Conservation (phyloP, 2,888 invertebrate genomes). For the Ceramica pisi region DNA sequence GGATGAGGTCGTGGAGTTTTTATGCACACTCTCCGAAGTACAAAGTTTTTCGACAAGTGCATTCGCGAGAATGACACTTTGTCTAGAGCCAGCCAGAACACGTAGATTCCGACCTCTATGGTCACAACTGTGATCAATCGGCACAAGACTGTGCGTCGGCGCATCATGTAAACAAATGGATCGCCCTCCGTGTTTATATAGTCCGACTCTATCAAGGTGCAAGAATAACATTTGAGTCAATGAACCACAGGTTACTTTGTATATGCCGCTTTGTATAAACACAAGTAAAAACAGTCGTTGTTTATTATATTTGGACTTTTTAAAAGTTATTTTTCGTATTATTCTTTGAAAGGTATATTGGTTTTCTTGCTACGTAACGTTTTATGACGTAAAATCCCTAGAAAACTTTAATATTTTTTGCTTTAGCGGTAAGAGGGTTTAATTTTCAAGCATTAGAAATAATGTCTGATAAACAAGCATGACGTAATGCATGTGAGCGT, state of each 20-base stretch:
- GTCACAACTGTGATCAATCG: constrained; percentile 68
- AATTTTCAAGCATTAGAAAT: background rate
- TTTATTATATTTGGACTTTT: constrained; percentile 70
- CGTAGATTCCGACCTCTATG: background rate
- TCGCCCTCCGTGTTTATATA: constrained; percentile 71
- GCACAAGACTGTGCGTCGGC: constrained; percentile 64
- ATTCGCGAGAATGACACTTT: too few relatives aligned
- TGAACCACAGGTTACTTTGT: constrained; percentile 86
- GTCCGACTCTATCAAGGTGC: constrained; percentile 81
- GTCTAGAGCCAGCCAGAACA: too few relatives aligned
- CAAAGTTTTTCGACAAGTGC: too few relatives aligned
- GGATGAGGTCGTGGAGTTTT: too few relatives aligned
- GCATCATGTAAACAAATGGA: constrained; percentile 70
- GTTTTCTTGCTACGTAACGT: constrained; percentile 20
- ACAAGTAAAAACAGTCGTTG: constrained; percentile 62
- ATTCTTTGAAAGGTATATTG: constrained; percentile 42
- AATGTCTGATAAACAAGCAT: background rate
- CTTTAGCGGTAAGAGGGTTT: background rate
- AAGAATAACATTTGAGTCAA: constrained; percentile 85
- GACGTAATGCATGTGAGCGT: background rate
- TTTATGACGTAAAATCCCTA: background rate
- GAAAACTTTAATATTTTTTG: background rate
- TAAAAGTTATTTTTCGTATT: constrained; percentile 57
- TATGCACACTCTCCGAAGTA: too few relatives aligned
- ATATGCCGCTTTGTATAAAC: constrained; percentile 80